Evolutionary conservation across 2,888 invertebrate species (phyloP), one percentile per base, ranked within the genome.

Genomic region (Elgonia sp.): DNA sequence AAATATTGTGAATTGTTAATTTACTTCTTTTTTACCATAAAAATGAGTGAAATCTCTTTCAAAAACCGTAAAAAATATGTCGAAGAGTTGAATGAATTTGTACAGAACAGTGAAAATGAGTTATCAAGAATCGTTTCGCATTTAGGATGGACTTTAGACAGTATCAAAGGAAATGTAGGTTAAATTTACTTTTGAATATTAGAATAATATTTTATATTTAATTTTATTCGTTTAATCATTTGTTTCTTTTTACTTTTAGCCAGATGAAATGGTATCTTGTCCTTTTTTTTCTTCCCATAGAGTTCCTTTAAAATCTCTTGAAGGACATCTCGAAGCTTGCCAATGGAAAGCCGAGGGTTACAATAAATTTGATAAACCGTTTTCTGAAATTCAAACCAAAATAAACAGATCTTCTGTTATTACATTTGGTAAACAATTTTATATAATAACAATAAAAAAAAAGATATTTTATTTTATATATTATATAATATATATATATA

Each of bases 321-420:
- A 94, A 39, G 91, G 93, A 70, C 96, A 96, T 93, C 90, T 95
- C 8, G 92, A 94, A 62, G 93, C 92, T 88, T 96, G 96, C 91
- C 93, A 93, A 57, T 93, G 95, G 92, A 95, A 94, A 91, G 92
- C 93, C 20, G 94, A 95, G 90, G 95, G 95, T 77, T 96, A 96
- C 89, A 89, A 91, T 40, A 90, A 93, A 81, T 90, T 94, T 1
- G 95, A 95, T 84, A 60, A 94, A 14, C 95, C 95, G 85, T 91
- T 96, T 65, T 95, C 96, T 0, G 95, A 95, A 14, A 96, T 50
- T 95, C 95, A 0, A 95, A 95, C 87, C 93, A 95, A 67, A 84
- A 93, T 67, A 46, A 90, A 92, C 87, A 93, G 94, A 8, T 93
- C 94, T 57, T 92, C 92, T 10, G 92, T 92, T 20, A 93, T 95